A percentile compares a stretch with the other conserved stretches of the same genome.
Evolutionary conservation across 2,113 vertebrate genomes (phyloP).

Genomic region (Sphaerodactylus townsendi): DNA sequence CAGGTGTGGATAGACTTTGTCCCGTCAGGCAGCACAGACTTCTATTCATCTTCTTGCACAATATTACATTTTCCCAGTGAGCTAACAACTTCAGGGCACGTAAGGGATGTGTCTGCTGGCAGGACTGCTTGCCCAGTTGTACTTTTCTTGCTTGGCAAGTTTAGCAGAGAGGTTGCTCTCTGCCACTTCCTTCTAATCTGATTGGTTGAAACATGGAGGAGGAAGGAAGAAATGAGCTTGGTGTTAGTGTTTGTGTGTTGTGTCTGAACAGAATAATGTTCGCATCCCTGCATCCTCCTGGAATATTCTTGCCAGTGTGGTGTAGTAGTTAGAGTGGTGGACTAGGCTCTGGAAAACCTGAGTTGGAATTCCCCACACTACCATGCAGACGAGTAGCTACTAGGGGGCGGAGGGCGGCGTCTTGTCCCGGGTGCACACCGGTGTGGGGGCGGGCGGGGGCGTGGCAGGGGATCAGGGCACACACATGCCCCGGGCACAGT

Average conservation of each 20-base stretch:
- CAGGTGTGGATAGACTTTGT: neutral
- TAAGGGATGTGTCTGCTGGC: neutral
- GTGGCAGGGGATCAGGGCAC: too few species aligned
- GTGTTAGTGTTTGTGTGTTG: too few species aligned
- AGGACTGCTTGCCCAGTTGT: neutral
- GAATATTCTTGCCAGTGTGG: neutral
- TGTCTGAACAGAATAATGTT: neutral
- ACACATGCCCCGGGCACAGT: too few species aligned
- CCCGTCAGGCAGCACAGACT: neutral
- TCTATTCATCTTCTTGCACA: neutral
- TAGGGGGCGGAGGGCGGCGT: too few species aligned
- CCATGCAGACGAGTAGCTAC: too few species aligned
- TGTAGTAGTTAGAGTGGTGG: too few species aligned
- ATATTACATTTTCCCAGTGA: neutral
- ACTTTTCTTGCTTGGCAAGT: neutral
- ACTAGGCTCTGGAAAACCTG: too few species aligned
- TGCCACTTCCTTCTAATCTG: neutral
- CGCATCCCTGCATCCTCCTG: neutral
- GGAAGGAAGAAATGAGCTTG: neutral
- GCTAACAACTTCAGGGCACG: neutral
- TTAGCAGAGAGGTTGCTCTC: neutral
- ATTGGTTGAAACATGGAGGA: neutral
- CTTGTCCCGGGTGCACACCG: too few species aligned
- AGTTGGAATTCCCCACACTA: too few species aligned
- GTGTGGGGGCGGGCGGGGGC: too few species aligned